Conservation (phyloP, 2,888 invertebrate genomes). For the Mesochorus sp. region DNA sequence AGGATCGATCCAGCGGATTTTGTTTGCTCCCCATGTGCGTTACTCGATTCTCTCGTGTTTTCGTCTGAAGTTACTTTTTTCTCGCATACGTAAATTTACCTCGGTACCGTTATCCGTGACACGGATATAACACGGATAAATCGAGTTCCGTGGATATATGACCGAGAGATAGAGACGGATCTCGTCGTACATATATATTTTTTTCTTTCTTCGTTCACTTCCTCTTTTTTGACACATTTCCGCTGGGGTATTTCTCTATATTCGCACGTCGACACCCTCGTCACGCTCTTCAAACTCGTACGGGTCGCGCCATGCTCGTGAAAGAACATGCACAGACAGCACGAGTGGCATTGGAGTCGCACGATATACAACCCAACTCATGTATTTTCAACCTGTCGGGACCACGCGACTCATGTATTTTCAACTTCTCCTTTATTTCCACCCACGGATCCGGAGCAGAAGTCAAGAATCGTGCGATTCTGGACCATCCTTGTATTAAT, state of each 20-base stretch:
- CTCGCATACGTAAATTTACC: conserved; percentile 33
- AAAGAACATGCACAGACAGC: conserved; percentile 18
- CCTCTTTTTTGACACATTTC: conserved; percentile 14
- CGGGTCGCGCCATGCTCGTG: conserved; percentile 12
- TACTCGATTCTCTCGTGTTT: neutral
- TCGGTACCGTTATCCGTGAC: conserved; percentile 6
- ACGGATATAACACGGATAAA: conserved; percentile 38
- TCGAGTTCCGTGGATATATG: conserved; percentile 45
- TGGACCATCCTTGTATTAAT: too few relatives aligned
- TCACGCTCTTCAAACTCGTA: conserved; percentile 46
- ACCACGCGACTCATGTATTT: too few relatives aligned
- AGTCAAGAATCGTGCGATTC: too few relatives aligned
- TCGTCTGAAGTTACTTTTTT: conserved; percentile 30
- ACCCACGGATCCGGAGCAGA: too few relatives aligned
- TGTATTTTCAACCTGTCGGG: too few relatives aligned
- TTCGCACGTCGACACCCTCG: conserved; percentile 38
- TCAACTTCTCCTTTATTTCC: too few relatives aligned
- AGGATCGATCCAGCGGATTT: conserved; percentile 20
- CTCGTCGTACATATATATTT: conserved; percentile 19
- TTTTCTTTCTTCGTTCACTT: neutral
- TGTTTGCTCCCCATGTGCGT: neutral
- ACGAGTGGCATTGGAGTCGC: neutral
- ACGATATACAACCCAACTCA: too few relatives aligned
- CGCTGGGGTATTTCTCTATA: conserved; percentile 28
- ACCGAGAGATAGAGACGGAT: conserved; percentile 20